Evolutionary conservation across 2,113 vertebrate genomes (phyloP), one percentile per base, ranked within the genome.

Genomic region (Larimichthys polyactis): DNA sequence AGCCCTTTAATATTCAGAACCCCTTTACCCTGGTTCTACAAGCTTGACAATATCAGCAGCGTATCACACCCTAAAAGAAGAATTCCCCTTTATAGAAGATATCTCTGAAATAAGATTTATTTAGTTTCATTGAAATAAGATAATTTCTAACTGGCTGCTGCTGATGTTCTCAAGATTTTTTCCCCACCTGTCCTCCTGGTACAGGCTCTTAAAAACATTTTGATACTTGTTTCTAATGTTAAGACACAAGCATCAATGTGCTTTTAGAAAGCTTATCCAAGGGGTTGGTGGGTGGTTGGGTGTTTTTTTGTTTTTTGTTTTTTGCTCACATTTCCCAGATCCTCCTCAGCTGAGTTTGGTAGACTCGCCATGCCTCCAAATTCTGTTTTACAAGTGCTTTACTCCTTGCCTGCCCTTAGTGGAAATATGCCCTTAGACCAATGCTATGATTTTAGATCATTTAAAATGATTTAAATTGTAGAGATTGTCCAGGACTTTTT

Each of bases 151-250:
- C 7, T 66, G 64, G 36, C 8, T 77, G 66, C 71, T 91, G 88
- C 92, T 91, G 91, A 88, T 89, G 20, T 91, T 94, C 71, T 88
- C 86, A 85, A 66, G 83, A 79, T 76, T 22, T 73, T 27, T 72
- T 87, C 19, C 36, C 46, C 27, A 60, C 46, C 55, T 58, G 27
- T 62, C 58, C 29, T 79, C 55, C 68, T 80, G 69, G 57, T 29
- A 74, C 60, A 66, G 59, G 15, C 71, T 81, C 8, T 72, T 69
- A 29, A 84, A 89, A 79, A 73, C 67, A 76, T 75, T 51, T 75
- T 81, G 0, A 4, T 24, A 11, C 51, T 57, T 43, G 4, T 54
- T 70, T 70, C 54, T 78, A 4, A 71, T 44, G 29, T n/a, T 40
- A 52, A 46, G 17, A 51, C 14, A 63, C 52, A 5, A 60, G 43